Evolutionary conservation across 2,888 invertebrate species (phyloP), one percentile per base, ranked within the genome.

Genomic region (Eugnorisma glareosa): DNA sequence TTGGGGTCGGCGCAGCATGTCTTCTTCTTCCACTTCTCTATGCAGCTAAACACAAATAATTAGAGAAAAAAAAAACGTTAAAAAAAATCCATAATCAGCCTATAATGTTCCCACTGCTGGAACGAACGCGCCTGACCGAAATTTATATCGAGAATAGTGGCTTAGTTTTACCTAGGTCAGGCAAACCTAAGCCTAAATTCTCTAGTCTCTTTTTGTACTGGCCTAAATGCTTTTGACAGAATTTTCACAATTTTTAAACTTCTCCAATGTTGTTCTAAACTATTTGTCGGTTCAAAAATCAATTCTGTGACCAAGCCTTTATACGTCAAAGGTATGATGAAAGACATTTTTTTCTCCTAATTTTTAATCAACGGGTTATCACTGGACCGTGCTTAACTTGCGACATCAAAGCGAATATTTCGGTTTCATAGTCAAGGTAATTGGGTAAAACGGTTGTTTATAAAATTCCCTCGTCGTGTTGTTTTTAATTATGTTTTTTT

Each of bases 401-500:
- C 43, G 75, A 89, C 88, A 89, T 89, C 89, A 89, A 89, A 89
- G 86, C 64, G 77, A 86, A 83, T 75, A 70, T 78, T 83, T 81
- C 83, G 77, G 77, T 86, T 87, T 80, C 73, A 77, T 79, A 86
- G 82, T 76, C 75, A 78, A 77, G 69, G 67, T 79, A 80, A 83
- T 87, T 83, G 67, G 75, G 63, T 69, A 74, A 81, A 79, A 77
- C 35, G 72, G 71, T 70, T 83, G 76, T 79, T 83, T 74, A 83
- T 74, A 75, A 86, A 86, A 83, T 80, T 79, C 59, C 43, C 67
- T 40, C 69, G 63, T 74, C 79, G 77, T 82, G 73, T 76, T 81
- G 75, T 81, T 86, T 83, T 86, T 81, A 79, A 84, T 86, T 75
- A 86, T 75, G 64, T 72, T 84, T 86, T 86, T 71, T 77, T 66